Base-by-base conservation (phyloP, 2,888 invertebrate genomes). In the Eupithecia tripunctaria region DNA sequence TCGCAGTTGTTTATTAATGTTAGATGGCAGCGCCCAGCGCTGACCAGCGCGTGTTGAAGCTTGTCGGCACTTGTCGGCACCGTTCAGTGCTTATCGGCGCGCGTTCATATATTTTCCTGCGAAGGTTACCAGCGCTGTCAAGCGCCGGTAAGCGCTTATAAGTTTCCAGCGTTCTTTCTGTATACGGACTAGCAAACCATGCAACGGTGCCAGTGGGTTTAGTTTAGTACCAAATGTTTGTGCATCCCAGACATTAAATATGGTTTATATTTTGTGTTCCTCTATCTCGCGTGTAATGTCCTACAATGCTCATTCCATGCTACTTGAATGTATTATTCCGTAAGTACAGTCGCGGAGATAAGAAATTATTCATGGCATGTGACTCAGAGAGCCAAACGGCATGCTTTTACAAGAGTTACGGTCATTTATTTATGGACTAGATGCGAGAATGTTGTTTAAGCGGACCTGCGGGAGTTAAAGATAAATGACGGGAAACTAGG, bases 301-400 rank as follows among this genome's bases (percentile, higher is more conserved):
- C 56, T 56, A 60, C 60, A 60, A 29, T 60, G 60, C 60, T 25
- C 56, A 60, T 60, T 60, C 60, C 29, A 10, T 21, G 60, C 60
- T 60, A 60, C 27, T 36, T n/a, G 56, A n/a, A 63, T 63, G 63
- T 36, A 36, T 32, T 36, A 63, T 63, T 32, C 38, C 25, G 25
- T 36, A 36, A 63, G 41, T 43, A 65, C 43, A 65, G n/a, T 65
- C 21, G 65, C 41, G 15, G 65, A 27, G 65, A 65, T 36, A 32
- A 67, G 67, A 29, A 56, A 36, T 67, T 67, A 67, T 67, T 67
- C 67, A 67, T 67, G 36, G 56, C 51, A 25, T 56, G 56, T 32
- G 36, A 36, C 21, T 21, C 36, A 56, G 67, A 56, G 32, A 36
- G 67, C 67, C 67, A 67, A 56, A 67, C 43, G 51, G 67, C 67